Base-by-base conservation (phyloP, 1,140 invertebrate genomes). In the Teleogryllus occipitalis region DNA sequence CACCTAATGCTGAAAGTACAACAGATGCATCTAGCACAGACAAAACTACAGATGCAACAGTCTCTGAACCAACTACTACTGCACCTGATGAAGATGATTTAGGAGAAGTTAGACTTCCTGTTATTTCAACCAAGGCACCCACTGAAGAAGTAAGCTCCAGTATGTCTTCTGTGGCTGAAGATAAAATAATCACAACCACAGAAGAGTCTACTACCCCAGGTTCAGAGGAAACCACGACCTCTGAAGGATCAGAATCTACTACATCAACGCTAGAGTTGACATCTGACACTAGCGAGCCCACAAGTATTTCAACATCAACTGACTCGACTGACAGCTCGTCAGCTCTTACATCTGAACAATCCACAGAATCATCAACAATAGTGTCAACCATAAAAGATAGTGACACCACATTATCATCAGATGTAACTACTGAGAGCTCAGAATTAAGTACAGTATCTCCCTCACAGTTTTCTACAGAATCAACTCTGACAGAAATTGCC, bases 371-470 rank as follows among this genome's bases (percentile, higher is more conserved):
- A 77, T 27, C 47, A 74, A 75, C 77, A 14, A 65, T 18, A 65
- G 54, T 3, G 54, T 65, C 54, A 14, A 14, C 54, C 10, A 80
- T 46, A 22, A 21, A 7, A 21, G 49, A 22, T 49, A 73, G 27
- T n/a, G 39, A 39, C 46, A 65, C 49, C 54, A 47, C 75, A 48
- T 73, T 79, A 18, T 47, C 48, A 49, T 48, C 74, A 75, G 46
- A 22, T 74, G 54, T 8, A 15, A 73, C 21, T 46, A 82, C 81
- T 10, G 81, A 74, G 18, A 76, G n/a, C 39, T 82, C 81, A 8
- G 82, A 75, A 14, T 74, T 14, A 15, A 83, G 81, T 15, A 85
- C 83, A 8, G 84, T 82, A 78, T 82, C 82, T 14, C 47, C 76
- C 21, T 48, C 76, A 54, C 8, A 77, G n/a, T 10, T 18, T 21